Evolutionary conservation across 1,140 invertebrate genomes (phyloP), one percentile per base, ranked within the genome.

Genomic region (Leucophenga varia): DNA sequence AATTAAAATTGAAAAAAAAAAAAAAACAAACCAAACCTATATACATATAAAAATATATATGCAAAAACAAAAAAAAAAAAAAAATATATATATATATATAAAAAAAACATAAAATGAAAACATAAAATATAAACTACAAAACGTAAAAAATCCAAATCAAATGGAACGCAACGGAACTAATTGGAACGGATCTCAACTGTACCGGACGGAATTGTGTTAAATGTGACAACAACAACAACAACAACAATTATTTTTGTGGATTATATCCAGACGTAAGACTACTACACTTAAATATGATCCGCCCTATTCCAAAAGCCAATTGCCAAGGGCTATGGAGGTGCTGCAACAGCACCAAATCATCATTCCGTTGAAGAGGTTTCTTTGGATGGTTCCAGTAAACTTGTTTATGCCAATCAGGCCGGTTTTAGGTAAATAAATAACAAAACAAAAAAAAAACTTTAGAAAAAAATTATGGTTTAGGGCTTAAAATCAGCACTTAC

Each of bases 361-460:
- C 84, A 85, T 72, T 84, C 84, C 8, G 83, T 85, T 67, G 85
- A 89, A 63, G 88, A 90, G 70, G 83, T 83, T 44, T 85, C 85
- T 18, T 75, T 90, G 61, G 88, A 91, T 59, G 85, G 81, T 61
- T 84, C 84, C 39, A 87, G 88, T 76, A 88, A 89, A 78, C 86
- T 89, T 59, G 84, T 91, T 44, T 90, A 90, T 73, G 87, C 85
- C 69, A 83, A 78, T 61, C 86, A 89, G 80, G 84, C 87, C 40
- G 85, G 87, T 35, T 92, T 90, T 78, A 90, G 87, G 89, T 92
- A 81, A 77, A n/a, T n/a, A n/a, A n/a, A n/a, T n/a, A n/a, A n/a
- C n/a, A n/a, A n/a, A n/a, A n/a, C n/a, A n/a, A n/a, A n/a, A n/a
- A n/a, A n/a, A n/a, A n/a, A n/a, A n/a, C n/a, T n/a, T n/a, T n/a